A percentile compares a stretch with the other conserved stretches of the same genome.
phyloP scores from a whole-genome alignment of 2,113 vertebrate genomes.

The Cinclus mexicanus region DNA sequence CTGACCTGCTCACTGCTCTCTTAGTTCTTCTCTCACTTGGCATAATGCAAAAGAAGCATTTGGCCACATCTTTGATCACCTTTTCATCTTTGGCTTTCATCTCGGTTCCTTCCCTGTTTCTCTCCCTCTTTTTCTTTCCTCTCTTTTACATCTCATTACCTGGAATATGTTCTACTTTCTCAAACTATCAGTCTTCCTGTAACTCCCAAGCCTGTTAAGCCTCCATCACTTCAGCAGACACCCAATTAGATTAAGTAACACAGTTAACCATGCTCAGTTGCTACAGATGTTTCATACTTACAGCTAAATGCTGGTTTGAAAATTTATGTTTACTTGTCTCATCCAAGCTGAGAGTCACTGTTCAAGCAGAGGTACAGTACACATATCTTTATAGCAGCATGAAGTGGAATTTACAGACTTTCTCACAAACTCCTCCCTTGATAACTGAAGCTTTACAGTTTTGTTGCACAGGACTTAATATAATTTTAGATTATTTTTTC shows the following conservation, averaged over 20 bases:
- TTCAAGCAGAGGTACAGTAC: not conserved
- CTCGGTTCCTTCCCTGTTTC: not conserved
- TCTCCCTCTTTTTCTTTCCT: not conserved
- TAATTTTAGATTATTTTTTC: not conserved
- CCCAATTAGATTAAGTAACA: not conserved
- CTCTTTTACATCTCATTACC: not conserved
- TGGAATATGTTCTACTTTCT: not conserved
- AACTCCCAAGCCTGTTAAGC: not conserved
- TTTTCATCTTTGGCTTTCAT: not conserved
- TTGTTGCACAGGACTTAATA: not conserved
- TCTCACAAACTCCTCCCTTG: not conserved
- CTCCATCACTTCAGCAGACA: not conserved
- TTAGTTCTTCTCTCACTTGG: not conserved
- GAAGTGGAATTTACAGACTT: not conserved
- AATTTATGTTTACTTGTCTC: not conserved
- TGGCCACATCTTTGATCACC: not conserved
- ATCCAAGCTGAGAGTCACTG: not conserved
- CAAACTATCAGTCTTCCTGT: not conserved
- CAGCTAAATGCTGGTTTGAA: not conserved
- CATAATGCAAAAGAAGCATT: not conserved
- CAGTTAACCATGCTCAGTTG: not conserved
- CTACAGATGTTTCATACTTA: not conserved
- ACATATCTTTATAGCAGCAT: not conserved
- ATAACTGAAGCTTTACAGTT: not conserved
- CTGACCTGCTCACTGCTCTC: not conserved